phyloP scores from a whole-genome alignment of 2,113 vertebrate species.

The Dipodomys ordii region DNA sequence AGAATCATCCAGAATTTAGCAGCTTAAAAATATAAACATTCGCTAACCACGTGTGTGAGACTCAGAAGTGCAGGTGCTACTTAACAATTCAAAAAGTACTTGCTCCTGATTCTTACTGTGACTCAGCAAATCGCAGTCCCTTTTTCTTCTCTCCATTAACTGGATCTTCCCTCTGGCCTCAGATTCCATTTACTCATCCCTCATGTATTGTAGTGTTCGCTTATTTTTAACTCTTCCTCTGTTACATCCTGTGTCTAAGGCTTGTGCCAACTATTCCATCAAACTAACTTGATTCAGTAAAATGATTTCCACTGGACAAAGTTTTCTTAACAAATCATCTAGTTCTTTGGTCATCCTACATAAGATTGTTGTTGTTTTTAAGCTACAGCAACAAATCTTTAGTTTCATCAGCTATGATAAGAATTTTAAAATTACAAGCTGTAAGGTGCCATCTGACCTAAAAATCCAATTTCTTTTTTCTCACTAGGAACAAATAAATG shows the following conservation, averaged over 20 bases:
- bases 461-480: no score
- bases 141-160: neutral
- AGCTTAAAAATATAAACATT: neutral
- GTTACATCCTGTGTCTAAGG: neutral
- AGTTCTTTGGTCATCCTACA: neutral
- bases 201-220: no score
- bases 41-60: neutral
- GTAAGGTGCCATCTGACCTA: neutral
- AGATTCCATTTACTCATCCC: neutral
- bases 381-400: neutral
- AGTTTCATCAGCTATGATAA: neutral
- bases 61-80: neutral
- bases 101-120: neutral
- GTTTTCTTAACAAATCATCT: neutral
- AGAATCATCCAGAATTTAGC: neutral
- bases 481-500: no score
- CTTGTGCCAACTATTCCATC: neutral
- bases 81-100: neutral
- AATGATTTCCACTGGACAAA: no score
- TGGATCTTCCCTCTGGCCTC: neutral
- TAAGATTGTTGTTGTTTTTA: neutral
- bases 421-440: neutral
- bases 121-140: neutral
- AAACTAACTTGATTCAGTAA: neutral
- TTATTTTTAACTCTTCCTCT: neutral